Percentiles rank a stretch among this genome's conserved stretches.
These are phyloP conservation scores for Anthopleura sola DNA, from an alignment of 64 coral and sea anemone genomes.

Conservation along the genomic window DNA sequence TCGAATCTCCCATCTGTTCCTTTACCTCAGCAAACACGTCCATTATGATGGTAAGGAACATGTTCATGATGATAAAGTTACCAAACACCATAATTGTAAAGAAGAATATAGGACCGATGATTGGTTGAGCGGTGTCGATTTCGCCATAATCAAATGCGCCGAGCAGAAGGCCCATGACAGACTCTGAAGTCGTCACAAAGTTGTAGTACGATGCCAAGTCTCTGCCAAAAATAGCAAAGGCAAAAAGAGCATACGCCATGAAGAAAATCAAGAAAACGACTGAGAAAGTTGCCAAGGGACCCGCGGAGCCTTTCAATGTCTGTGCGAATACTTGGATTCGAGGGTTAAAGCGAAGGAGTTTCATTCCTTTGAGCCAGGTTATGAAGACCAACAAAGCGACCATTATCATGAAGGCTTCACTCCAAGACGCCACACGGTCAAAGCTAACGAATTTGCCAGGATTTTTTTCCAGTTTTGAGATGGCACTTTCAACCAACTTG, in stretches of 20 bases:
- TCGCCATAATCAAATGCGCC: slow-evolving; percentile 75
- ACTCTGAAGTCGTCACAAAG: slow-evolving; percentile 77
- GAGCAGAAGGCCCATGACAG: slow-evolving; percentile 82
- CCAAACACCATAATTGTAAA: slow-evolving; percentile 88
- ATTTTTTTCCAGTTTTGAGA: slow-evolving; percentile 46
- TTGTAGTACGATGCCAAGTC: slow-evolving; percentile 63
- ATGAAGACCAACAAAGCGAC: slow-evolving; percentile 68
- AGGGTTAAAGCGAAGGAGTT: slow-evolving; percentile 75
- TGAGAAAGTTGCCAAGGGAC: slow-evolving; percentile 76
- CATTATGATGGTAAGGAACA: slow-evolving; percentile 87
- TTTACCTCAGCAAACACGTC: slow-evolving; percentile 88
- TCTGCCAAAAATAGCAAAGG: slow-evolving; percentile 77
- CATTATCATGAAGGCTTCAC: slow-evolving; percentile 80
- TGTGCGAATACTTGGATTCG: slow-evolving; percentile 62
- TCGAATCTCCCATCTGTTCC: slow-evolving; percentile 26
- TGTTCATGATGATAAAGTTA: slow-evolving; percentile 90
- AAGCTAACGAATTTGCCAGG: slow-evolving; percentile 74
- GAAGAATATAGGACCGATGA: slow-evolving; percentile 77
- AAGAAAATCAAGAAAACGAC: slow-evolving; percentile 83
- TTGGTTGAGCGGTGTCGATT: slow-evolving; percentile 56
- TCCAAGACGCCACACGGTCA: slow-evolving; percentile 76
- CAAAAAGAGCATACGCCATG: slow-evolving; percentile 75
- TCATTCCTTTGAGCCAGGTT: slow-evolving; percentile 76
- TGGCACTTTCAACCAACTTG: slow-evolving; percentile 50
- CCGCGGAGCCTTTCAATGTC: slow-evolving; percentile 69